These are phyloP conservation scores for Cepaea hortensis DNA, from an alignment of 2,888 invertebrate species.

Conservation along the genomic window DNA sequence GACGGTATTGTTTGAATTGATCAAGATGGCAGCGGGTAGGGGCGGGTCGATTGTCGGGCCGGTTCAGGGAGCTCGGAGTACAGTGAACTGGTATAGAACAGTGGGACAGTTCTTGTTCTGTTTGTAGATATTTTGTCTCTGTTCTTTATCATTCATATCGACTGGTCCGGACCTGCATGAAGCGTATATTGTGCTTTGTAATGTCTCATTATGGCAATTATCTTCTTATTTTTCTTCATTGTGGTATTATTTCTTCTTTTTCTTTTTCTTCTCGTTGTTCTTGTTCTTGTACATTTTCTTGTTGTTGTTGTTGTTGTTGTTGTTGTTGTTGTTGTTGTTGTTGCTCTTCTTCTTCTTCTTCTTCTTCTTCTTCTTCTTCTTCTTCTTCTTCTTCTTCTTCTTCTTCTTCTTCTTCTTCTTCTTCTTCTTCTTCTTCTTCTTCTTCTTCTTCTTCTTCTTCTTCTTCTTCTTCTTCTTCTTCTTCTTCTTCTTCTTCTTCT, in stretches of 20 bases:
- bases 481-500: too few relatives aligned
- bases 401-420: constrained; percentile 3
- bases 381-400: constrained; percentile 27
- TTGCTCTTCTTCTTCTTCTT: neutral
- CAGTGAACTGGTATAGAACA: too few relatives aligned
- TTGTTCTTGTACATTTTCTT: neutral
- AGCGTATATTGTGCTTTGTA: neutral
- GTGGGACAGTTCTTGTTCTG: too few relatives aligned
- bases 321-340: neutral
- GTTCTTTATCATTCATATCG: too few relatives aligned
- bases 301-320: too few relatives aligned
- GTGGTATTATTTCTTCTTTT: neutral
- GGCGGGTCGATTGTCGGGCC: too few relatives aligned
- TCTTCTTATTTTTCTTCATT: neutral
- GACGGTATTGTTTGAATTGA: too few relatives aligned
- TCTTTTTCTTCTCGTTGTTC: neutral
- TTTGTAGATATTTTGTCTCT: too few relatives aligned
- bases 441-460: neutral
- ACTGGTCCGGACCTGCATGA: neutral
- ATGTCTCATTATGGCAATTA: neutral
- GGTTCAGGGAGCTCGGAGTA: too few relatives aligned
- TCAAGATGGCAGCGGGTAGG: too few relatives aligned
- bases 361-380: neutral
- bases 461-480: neutral
- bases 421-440: neutral